Evolutionary conservation across 2,797 vertebrate genomes (phyloP), one percentile per base, ranked within the genome.

Genomic region (Hippopotamyrus pictus): DNA sequence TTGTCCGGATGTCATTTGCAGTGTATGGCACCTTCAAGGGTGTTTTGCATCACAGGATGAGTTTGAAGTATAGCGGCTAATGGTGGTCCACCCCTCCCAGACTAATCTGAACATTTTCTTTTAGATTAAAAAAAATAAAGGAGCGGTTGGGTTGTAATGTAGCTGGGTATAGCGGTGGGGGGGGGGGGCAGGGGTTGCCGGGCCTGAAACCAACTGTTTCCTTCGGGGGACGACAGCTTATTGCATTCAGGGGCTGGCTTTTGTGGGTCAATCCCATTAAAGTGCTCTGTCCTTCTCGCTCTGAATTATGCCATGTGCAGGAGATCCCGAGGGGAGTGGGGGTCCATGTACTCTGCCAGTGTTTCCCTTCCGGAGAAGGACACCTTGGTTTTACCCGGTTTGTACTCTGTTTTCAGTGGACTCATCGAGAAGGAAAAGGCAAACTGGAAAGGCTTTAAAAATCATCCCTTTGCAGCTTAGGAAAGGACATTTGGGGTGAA

Each of bases 261-360:
- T 76, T 76, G 73, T 76, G 73, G 29, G 73, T 76, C 73, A 76
- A 41, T 76, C 73, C 73, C 73, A 76, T 76, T 76, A 76, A 76
- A 37, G 73, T 76, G 73, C 37, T 41, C 33, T 76, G 73, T 76
- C 33, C 73, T 76, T 76, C 73, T 37, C 37, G 17, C 37, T 19
- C 37, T 8, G 37, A 76, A 76, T 76, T 76, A 76, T 44, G 37
- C 73, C 73, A 76, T 37, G 73, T 76, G 37, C 73, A 76, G 29
- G 14, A 19, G 29, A 76, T 76, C 73, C 33, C 14, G 1, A 7
- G 33, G 73, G 73, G 73, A 1, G 6, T 1, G 29, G 14, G 3
- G 11, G 29, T 41, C 37, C 5, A 76, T 76, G 14, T 76, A 17
- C 37, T 41, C 25, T 69, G 62, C 3, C 0, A 33, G 62, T 69